Base-by-base conservation (phyloP, 2,797 vertebrate species). In the Phataginus tricuspis region DNA sequence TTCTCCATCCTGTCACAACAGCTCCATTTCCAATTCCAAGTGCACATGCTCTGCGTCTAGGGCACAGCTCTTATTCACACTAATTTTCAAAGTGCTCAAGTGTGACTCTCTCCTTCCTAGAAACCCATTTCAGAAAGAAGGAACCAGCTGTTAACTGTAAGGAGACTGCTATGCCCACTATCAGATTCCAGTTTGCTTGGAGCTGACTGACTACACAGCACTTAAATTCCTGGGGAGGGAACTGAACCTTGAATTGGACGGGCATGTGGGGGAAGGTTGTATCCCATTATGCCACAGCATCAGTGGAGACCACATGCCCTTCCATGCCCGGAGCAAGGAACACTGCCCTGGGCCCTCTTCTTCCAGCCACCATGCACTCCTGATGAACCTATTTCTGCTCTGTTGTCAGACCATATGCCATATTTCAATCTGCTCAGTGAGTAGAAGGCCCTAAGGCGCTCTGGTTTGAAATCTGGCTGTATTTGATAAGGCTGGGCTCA, bases 391-490 rank as follows among this genome's bases (percentile, higher is more conserved):
- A 55, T 68, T 69, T 80, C 71, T 86, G 45, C 31, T 39, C 84
- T 4, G 4, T 42, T 77, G 61, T 90, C 66, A 95, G 71, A 68
- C 55, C 64, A 90, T 82, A 63, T 82, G 59, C n/a, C 55, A 6
- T 37, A 93, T 57, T 94, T 90, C 80, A 71, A 49, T 90, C 42
- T n/a, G 21, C 21, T 93, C 75, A 77, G 45, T 93, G 69, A 96
- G 66, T 18, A 91, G 75, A 61, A 90, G 59, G 42, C 69, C 79
- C 29, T 7, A n/a, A 71, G n/a, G 71, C 25, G 29, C 45, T 90
- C 68, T 45, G 61, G 25, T 45, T 84, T 95, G 84, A 74, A 92
- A 91, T 80, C 19, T 45, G 23, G 19, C 42, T 71, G 7, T 34
- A 68, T 21, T 23, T 74, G 15, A 51, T 71, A 27, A 66, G 27